Base-by-base conservation (phyloP, 1,140 invertebrate genomes). In the Papilio aristodemus region DNA sequence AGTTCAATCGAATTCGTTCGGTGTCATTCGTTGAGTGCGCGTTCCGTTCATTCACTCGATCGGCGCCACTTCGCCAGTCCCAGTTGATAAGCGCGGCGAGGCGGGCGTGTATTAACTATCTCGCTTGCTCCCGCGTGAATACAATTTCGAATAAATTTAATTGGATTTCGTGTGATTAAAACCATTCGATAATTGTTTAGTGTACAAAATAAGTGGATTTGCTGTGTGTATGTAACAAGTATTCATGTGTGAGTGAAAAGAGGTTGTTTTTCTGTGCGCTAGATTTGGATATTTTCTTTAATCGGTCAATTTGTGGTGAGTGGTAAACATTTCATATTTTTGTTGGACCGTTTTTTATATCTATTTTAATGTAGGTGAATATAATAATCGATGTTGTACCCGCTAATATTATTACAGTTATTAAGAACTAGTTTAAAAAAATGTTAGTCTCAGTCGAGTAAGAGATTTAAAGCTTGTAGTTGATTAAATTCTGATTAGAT, bases 201-300 rank as follows among this genome's bases (percentile, higher is more conserved):
- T 78, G 79, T 82, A 68, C 67, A 71, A 68, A 38, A 71, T 81
- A 78, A 80, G 84, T 85, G 82, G 77, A 87, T 83, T 85, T 77
- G 60, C 77, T 80, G 77, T 84, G 83, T 76, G 71, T 72, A 43
- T 70, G 57, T 75, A 69, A 76, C 70, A 64, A 70, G 70, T 39
- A 69, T 46, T 74, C 63, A 59, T 83, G 79, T 86, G 81, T 83
- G 74, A 83, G 87, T 87, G 82, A 80, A 66, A 81, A 85, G 79
- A 46, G 79, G 78, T 85, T 84, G 41, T 75, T 66, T 79, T 84
- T 83, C 71, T 81, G 77, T 85, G 84, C 78, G 79, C 77, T 68
- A 63, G 70, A 74, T 64, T 86, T 87, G 88, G 88, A 89, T 90
- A 89, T 88, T 90, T 85, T 54, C 19, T 72, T 80, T 71, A 63